Evolutionary conservation across 2,888 invertebrate species (phyloP), one percentile per base, ranked within the genome.

Genomic region (Cephus nigrinus): DNA sequence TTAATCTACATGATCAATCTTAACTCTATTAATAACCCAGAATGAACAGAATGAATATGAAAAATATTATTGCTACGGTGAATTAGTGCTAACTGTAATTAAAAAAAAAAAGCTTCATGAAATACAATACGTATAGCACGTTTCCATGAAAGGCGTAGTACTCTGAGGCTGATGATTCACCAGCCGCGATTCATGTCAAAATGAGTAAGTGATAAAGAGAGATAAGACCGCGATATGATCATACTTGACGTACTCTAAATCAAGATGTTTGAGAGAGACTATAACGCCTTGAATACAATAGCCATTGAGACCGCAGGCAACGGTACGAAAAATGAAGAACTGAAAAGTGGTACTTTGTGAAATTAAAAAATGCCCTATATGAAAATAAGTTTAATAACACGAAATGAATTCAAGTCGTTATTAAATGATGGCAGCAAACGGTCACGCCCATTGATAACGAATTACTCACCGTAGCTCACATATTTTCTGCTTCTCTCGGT

Each of bases 401-500:
- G 1, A 55, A 55, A 55, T 55, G 23, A 55, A 55, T 23, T 55
- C 2, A 9, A 23, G 55, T 9, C 23, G 9, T 23, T 55, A 23
- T 23, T 55, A 23, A 55, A 55, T 55, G 55, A 55, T 55, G 9
- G 9, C 9, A 55, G 55, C 55, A 76, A 75, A 78, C 78, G 86
- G 88, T 87, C 86, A 90, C 89, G 87, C 89, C 90, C 88, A 89
- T 85, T 86, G 89, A 90, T 89, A 85, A 85, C 82, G 79, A 79
- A 80, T 84, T 81, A 88, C 90, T 89, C 86, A 91, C 91, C 90
- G 83, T 91, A 91, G 84, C 86, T 86, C 34, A 91, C 87, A 83
- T 91, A 91, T 81, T 86, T 88, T 76, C 80, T 88, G 79, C 76
- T 86, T 81, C 82, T 86, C 74, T 82, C 79, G 31, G 31, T 82